Percentiles rank a stretch among this genome's conserved stretches.
These are phyloP conservation scores for Brotula barbata DNA, from an alignment of 2,797 vertebrate genomes.

Conservation along the genomic window DNA sequence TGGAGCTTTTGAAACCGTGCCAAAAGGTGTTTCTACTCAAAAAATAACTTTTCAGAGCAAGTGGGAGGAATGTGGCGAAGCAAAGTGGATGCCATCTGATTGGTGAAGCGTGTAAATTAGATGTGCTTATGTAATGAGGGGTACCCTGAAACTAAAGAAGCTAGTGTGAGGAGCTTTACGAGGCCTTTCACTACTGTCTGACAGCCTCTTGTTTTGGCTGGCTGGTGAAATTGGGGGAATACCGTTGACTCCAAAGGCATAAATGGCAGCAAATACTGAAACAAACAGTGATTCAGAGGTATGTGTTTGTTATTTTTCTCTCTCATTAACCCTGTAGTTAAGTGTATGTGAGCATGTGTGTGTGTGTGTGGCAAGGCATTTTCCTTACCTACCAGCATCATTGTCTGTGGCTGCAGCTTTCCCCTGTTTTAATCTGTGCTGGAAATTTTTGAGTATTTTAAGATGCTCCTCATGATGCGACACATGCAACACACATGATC, in stretches of 20 bases:
- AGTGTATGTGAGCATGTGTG: slow-evolving; percentile 3
- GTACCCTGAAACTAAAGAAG: slow-evolving; percentile 46
- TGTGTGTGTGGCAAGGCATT: slow-evolving; percentile 8
- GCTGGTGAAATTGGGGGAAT: slow-evolving; percentile 27
- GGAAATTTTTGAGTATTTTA: slow-evolving; percentile 3
- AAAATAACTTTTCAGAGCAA: slow-evolving; percentile 15
- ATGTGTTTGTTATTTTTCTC: slow-evolving; percentile 44
- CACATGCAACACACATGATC: neutral
- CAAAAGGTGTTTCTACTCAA: slow-evolving; percentile 54
- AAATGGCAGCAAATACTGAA: slow-evolving; percentile 60
- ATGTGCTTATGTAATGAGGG: slow-evolving; percentile 44
- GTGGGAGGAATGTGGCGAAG: slow-evolving; percentile 7
- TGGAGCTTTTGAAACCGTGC: slow-evolving; percentile 36
- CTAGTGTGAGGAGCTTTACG: slow-evolving; percentile 34
- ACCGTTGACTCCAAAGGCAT: slow-evolving; percentile 17
- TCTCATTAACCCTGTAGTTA: slow-evolving; percentile 25
- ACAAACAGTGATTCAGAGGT: slow-evolving; percentile 63
- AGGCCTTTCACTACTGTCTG: slow-evolving; percentile 29
- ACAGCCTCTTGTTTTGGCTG: slow-evolving; percentile 23
- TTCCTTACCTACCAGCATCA: neutral
- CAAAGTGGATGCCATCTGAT: slow-evolving; percentile 33
- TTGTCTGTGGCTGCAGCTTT: slow-evolving; percentile 27
- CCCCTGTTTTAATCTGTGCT: slow-evolving; percentile 2
- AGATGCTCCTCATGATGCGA: slow-evolving; percentile 10
- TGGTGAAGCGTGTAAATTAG: slow-evolving; percentile 35